Evolutionary conservation across 2,888 invertebrate species (phyloP), one percentile per base, ranked within the genome.

Genomic region (Schizaphis graminum): DNA sequence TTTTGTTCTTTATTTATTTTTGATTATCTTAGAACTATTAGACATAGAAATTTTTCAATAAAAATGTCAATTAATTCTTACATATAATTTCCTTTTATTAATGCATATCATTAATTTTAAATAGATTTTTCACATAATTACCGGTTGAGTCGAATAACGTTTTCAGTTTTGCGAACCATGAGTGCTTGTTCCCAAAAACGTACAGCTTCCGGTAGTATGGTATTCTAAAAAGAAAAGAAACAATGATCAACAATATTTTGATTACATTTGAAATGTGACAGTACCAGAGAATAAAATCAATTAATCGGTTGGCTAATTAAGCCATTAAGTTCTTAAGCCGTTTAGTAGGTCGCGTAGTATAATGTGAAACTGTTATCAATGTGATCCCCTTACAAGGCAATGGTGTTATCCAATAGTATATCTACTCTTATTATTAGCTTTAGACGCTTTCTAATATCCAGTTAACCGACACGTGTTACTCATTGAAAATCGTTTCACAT

Each of bases 121-220:
- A 92, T 56, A 86, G 57, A 49, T 57, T 86, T 92, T 61, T n/a
- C n/a, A 41, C 21, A 35, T 85, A 90, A 96, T 96, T 96, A 98
- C 99, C 99, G 97, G 96, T 98, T 98, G 91, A 99, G 96, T 95
- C 98, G 97, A 95, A 99, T 99, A 3, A 98, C 98, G 94, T 97
- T 97, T 95, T 97, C 97, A 8, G 98, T 98, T 96, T 98, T 97
- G 92, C 98, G 97, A 3, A 99, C 99, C 97, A 97, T 98, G 94
- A 99, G 96, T 0, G 99, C 98, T 95, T 97, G 97, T 96, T 99
- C 98, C 99, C 99, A 99, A 96, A 98, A 99, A 95, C 97, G 97
- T 1, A 99, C 98, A 87, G 99, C 99, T 96, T 98, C 97, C 0
- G 99, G 98, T 95, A 99, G 96, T 95, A 99, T 98, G 91, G 98